A percentile compares a stretch with the other conserved stretches of the same genome.
Evolutionary conservation across 2,797 vertebrate species (phyloP).

Genomic region (Diglossa cyanea): DNA sequence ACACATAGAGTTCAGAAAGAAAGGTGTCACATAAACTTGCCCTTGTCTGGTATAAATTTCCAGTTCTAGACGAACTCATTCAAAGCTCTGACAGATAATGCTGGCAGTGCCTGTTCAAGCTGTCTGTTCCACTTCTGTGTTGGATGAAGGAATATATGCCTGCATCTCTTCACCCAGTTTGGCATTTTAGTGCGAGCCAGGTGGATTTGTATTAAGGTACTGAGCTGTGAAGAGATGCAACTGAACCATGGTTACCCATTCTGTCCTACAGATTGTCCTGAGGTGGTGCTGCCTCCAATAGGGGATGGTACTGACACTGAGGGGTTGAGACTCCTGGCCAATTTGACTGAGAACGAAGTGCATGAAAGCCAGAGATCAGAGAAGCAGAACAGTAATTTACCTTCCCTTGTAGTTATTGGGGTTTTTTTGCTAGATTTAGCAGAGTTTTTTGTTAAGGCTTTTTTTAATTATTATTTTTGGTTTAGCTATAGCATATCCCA

Average conservation of each 20-base stretch:
- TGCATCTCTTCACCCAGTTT: not conserved
- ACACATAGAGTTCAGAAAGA: not conserved
- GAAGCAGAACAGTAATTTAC: not conserved
- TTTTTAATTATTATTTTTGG: not conserved
- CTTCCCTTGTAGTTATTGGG: not conserved
- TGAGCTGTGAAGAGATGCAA: not conserved
- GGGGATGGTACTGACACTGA: not conserved
- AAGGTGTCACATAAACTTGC: not conserved
- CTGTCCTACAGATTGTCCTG: not conserved
- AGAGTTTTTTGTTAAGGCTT: rapidly evolving
- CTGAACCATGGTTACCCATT: not conserved
- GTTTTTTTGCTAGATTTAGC: not conserved
- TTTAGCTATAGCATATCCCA: not conserved
- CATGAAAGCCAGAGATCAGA: not conserved
- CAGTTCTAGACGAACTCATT: not conserved
- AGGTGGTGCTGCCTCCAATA: not conserved
- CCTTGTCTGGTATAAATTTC: not conserved
- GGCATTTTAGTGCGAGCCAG: not conserved
- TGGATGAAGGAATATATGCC: not conserved
- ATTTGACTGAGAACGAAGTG: not conserved
- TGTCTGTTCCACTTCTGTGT: not conserved
- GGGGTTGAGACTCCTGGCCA: not conserved
- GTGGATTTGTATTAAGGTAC: not conserved
- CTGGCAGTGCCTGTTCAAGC: not conserved
- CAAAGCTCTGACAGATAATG: not conserved